Evolutionary conservation across 2,113 vertebrate genomes (phyloP).

Genomic region (Danionella cerebrum): DNA sequence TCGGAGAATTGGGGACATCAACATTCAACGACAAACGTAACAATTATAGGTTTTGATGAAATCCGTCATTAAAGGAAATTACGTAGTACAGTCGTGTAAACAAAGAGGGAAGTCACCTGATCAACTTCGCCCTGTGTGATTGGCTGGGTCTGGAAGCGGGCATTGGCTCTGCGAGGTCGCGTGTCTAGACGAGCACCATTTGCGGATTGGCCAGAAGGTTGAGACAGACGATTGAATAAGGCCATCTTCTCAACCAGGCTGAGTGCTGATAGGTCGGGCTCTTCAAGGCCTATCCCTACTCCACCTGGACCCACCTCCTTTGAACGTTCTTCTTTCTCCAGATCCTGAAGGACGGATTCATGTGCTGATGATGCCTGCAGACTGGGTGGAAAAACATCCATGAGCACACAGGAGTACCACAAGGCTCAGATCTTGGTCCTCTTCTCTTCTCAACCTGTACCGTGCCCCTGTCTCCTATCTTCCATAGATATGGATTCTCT

Average conservation of each 20-base stretch:
- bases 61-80: too few species aligned
- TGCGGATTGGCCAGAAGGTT: slow-evolving; percentile 65
- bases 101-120: slow-evolving; percentile 61
- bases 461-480: too few species aligned
- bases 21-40: too few species aligned
- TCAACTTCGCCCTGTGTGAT: slow-evolving; percentile 91
- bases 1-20: neutral
- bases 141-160: slow-evolving; percentile 92
- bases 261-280: slow-evolving; percentile 83
- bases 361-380: slow-evolving; percentile 50
- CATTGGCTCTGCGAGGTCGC: slow-evolving; percentile 75
- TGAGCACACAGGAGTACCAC: too few species aligned
- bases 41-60: too few species aligned
- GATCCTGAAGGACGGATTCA: slow-evolving; percentile 42
- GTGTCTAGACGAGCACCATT: slow-evolving; percentile 56
- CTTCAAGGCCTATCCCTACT: slow-evolving; percentile 46
- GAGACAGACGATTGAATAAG: slow-evolving; percentile 87
- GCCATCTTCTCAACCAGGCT: slow-evolving; percentile 94
- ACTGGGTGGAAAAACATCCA: slow-evolving; percentile 43
- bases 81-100: neutral
- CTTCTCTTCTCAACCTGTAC: too few species aligned
- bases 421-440: too few species aligned
- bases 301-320: neutral
- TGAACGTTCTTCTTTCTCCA: slow-evolving; percentile 36
- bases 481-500: too few species aligned